Evolutionary conservation across 2,113 vertebrate genomes (phyloP), one percentile per base, ranked within the genome.

Genomic region (Leptocoma aspasia): DNA sequence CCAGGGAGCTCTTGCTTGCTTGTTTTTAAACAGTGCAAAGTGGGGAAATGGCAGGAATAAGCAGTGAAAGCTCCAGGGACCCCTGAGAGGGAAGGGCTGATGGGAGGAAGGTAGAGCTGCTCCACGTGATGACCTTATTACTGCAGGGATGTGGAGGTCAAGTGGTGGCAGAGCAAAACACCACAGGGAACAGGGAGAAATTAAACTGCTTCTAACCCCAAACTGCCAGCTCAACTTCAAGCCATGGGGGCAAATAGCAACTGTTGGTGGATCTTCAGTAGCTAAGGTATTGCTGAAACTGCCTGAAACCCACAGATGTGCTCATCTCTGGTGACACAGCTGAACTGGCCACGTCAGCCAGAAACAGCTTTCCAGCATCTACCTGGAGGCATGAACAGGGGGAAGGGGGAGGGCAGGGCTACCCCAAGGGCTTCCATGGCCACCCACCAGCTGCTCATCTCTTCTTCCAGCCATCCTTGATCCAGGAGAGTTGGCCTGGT

Each of bases 21-120:
- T 97, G 95, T 97, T 95, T 96, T 92, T 95, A 94, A 97, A 96
- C 96, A 97, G 84, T 79, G 84, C 93, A 90, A 87, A 95, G 82
- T 90, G 91, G 95, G 83, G 20, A 97, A 94, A 95, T 68, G 89
- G 91, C 72, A 96, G 89, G 84, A 91, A 94, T 95, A 82, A 92
- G 91, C 89, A 94, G 57, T 0, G 3, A 89, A 96, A 91, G 56
- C 94, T 94, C 95, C 15, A 70, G 92, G 89, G 95, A 93, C 3
- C 33, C 17, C 56, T 9, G 1, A 27, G 75, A 64, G 0, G 4
- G 76, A 59, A 90, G 57, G 60, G 86, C 52, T 89, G 76, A 27
- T n/a, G 37, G 31, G 61, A 94, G 42, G 77, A 54, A 84, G 35
- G 57, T 73, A 68, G 72, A 2, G 7, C 72, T 79, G 89, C 77